A percentile compares a stretch with the other conserved stretches of the same genome.
phyloP scores from a whole-genome alignment of 2,888 invertebrate species.

The Yponomeuta malinellus region DNA sequence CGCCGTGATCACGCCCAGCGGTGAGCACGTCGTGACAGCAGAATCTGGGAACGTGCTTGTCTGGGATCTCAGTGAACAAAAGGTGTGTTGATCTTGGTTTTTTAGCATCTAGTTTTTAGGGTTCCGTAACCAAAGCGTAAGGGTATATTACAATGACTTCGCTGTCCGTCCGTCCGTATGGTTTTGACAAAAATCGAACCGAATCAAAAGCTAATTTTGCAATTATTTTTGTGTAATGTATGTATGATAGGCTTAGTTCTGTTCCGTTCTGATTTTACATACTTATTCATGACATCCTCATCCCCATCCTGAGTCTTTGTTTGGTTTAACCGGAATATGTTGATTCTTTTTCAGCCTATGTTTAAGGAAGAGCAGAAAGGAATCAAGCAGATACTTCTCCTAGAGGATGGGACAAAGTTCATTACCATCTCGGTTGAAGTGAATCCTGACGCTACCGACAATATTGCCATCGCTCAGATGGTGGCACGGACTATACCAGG shows the following conservation, averaged over 20 bases:
- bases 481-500: conserved; percentile 84
- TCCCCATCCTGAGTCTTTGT: no score
- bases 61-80: conserved; percentile 81
- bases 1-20: conserved; percentile 90
- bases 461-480: conserved; percentile 79
- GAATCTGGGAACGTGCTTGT: conserved; percentile 94
- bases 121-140: no score
- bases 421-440: conserved; percentile 82
- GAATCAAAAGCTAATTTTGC: no score
- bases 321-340: not conserved
- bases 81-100: conserved; percentile 32
- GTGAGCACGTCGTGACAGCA: conserved; percentile 89
- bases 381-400: conserved; percentile 83
- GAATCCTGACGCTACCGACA: conserved; percentile 76
- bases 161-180: no score
- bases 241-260: no score
- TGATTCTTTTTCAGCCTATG: conserved; percentile 72
- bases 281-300: no score
- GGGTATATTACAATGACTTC: no score
- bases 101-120: no score
- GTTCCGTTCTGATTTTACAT: no score
- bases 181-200: no score
- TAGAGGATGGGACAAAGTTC: conserved; percentile 84
- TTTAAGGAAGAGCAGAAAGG: conserved; percentile 90
- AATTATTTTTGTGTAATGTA: no score